Percentiles rank a stretch among this genome's conserved stretches.
phyloP scores from a whole-genome alignment of 1,140 invertebrate species.

The Branchinecta lindahli region DNA sequence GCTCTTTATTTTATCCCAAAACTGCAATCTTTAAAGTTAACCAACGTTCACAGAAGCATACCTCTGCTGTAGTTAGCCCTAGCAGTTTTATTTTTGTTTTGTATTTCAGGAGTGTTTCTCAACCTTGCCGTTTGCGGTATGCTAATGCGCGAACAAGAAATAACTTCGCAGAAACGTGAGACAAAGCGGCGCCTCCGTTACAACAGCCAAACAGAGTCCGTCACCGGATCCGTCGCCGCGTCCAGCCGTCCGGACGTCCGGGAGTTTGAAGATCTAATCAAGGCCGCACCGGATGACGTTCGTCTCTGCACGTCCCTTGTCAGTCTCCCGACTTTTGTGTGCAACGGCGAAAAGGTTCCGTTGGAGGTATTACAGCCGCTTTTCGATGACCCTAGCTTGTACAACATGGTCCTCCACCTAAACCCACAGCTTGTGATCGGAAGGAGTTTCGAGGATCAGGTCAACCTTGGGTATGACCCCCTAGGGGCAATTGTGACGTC shows the following conservation, averaged over 20 bases:
- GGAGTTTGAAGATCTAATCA: conserved; percentile 7
- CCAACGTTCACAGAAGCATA: too few relatives aligned
- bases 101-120: conserved; percentile 45
- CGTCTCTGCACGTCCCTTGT: conserved; percentile 59
- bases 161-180: conserved; percentile 20
- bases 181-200: conserved; percentile 16
- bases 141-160: conserved; percentile 58
- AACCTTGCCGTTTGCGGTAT: conserved; percentile 74
- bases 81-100: too few relatives aligned
- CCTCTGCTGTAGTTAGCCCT: too few relatives aligned
- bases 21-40: too few relatives aligned
- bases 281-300: conserved; percentile 16
- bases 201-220: not conserved
- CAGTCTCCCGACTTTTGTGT: conserved; percentile 62
- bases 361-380: conserved; percentile 54
- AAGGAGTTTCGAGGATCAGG: conserved; percentile 52
- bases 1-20: too few relatives aligned
- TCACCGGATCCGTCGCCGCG: not conserved
- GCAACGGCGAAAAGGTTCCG: conserved; percentile 50
- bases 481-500: not conserved
- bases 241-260: conserved; percentile 12
- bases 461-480: conserved; percentile 31
- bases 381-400: conserved; percentile 49
- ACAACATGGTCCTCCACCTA: conserved; percentile 50
- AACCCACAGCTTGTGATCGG: conserved; percentile 52